Evolutionary conservation across 2,113 vertebrate genomes (phyloP), one percentile per base, ranked within the genome.

Genomic region (Ceuthmochares aereus): DNA sequence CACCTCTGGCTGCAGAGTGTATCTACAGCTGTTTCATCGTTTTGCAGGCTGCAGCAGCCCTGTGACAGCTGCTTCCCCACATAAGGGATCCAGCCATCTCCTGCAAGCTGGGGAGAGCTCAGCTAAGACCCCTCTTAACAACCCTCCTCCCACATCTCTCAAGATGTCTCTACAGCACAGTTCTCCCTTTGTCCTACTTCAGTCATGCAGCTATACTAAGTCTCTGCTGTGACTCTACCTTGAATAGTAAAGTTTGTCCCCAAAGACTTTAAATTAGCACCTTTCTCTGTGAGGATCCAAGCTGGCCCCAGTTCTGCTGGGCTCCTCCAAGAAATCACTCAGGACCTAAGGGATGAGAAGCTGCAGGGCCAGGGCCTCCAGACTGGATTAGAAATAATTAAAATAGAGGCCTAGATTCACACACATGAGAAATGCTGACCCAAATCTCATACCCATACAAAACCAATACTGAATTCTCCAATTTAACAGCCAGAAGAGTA

Each of bases 121-220:
- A 72, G 21, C 12, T 62, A n/a, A 42, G 56, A 14, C 3, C 10
- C 5, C 9, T 47, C 32, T 60, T 26, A 60, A 51, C 37, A 75
- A 19, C 9, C 8, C 10, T 74, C 9, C 43, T 81, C 12, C 20
- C 12, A 67, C 19, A 4, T 32, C 29, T 43, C 30, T 63, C 21
- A 5, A 36, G 34, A 66, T 9, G 6, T 90, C 22, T 64, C 13
- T 40, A 21, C 0, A 4, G 6, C 27, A 34, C 22, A 62, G 27
- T 40, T 7, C 9, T 81, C 7, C 27, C 16, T 47, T 12, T 13
- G 17, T 54, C 27, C 47, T 79, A 30, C 8, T 23, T 47, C 15
- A 8, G 0, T 0, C 54, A 14, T 14, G 9, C 40, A 80, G 6
- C 12, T 49, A 5, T 34, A 27, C 13, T 6, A 34, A 74, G 10